phyloP scores from a whole-genome alignment of 2,797 vertebrate genomes.

The Erpetoichthys calabaricus region DNA sequence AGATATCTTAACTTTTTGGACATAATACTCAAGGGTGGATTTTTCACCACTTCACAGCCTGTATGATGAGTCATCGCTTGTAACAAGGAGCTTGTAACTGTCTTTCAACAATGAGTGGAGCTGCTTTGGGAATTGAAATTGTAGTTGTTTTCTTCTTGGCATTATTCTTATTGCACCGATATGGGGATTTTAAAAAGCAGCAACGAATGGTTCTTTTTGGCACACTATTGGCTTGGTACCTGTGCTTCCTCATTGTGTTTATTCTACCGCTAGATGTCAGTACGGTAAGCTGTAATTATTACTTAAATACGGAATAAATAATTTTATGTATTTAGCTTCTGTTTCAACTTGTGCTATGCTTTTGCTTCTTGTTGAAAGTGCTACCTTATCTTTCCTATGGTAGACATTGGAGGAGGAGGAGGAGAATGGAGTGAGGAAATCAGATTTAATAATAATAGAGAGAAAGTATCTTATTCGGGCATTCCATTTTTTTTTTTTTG shows the following conservation, averaged over 20 bases:
- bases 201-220: slow-evolving; percentile 84
- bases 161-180: slow-evolving; percentile 81
- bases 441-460: no score
- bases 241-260: slow-evolving; percentile 94
- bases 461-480: no score
- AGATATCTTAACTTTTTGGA: background rate
- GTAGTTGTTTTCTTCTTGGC: slow-evolving; percentile 92
- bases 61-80: slow-evolving; percentile 18
- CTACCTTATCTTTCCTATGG: no score
- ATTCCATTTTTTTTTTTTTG: no score
- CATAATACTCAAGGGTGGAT: no score
- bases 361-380: background rate
- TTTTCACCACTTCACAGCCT: no score
- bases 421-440: no score
- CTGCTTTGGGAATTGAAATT: slow-evolving; percentile 78
- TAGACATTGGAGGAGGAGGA: no score
- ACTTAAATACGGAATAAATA: no score
- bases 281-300: slow-evolving; percentile 56
- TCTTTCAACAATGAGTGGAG: slow-evolving; percentile 73
- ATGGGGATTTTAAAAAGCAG: slow-evolving; percentile 89
- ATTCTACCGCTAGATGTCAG: slow-evolving; percentile 90
- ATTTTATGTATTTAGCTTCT: no score
- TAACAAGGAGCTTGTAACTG: slow-evolving; percentile 13
- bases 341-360: background rate
- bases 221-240: slow-evolving; percentile 89